Evolutionary conservation across 2,888 invertebrate genomes (phyloP).

Genomic region (Auanema freiburgensis): DNA sequence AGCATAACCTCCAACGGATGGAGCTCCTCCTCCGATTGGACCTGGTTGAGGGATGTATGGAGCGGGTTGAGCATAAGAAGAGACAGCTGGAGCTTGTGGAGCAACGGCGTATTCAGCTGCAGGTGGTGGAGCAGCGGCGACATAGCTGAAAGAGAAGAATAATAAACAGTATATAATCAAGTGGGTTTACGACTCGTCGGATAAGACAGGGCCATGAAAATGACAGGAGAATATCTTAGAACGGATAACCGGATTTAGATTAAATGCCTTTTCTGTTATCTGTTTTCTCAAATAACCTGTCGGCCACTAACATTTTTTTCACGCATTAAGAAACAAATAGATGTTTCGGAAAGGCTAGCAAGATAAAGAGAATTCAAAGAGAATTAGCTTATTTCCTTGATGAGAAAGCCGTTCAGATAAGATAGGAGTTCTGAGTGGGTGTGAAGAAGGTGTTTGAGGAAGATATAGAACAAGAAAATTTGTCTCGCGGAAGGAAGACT

Average conservation of each 20-base stretch:
- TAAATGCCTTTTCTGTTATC: too few relatives aligned
- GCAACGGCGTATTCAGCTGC: slow-evolving; percentile 24
- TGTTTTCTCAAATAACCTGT: too few relatives aligned
- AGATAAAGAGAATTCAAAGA: not conserved
- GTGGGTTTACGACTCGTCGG: not conserved
- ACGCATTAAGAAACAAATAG: too few relatives aligned
- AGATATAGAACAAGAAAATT: not conserved
- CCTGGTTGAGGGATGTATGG: slow-evolving; percentile 29
- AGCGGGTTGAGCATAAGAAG: slow-evolving; percentile 22
- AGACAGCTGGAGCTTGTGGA: slow-evolving; percentile 24
- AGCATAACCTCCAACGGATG: slow-evolving; percentile 25
- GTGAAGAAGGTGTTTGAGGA: not conserved
- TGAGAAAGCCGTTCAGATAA: not conserved
- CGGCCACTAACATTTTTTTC: too few relatives aligned
- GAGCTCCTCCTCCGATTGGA: slow-evolving; percentile 26
- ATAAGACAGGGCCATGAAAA: too few relatives aligned
- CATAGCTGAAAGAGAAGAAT: slow-evolving; percentile 6
- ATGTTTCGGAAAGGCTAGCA: not conserved
- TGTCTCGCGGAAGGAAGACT: not conserved
- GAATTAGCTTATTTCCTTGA: not conserved
- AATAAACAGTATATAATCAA: too few relatives aligned
- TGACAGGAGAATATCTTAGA: too few relatives aligned
- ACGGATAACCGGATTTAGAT: too few relatives aligned
- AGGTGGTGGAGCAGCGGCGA: slow-evolving; percentile 17
- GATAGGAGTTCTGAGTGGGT: not conserved